Evolutionary conservation across 1,140 invertebrate species (phyloP), one percentile per base, ranked within the genome.

Genomic region (Polypedilum pembai): DNA sequence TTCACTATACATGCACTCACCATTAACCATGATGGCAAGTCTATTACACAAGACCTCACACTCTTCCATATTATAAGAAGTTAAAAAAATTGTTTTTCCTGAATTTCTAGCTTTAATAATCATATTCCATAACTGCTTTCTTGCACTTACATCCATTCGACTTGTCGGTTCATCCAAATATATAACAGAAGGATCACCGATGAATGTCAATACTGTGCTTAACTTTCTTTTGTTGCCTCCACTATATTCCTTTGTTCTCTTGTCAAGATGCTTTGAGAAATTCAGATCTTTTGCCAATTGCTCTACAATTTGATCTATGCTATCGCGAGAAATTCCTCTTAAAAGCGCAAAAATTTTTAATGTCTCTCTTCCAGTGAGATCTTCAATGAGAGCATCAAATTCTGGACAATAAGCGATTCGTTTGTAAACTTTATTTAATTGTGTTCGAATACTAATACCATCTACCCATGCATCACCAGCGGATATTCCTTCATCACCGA

Each of bases 211-310:
- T 0, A 95, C 95, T 63, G 95, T 94, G 77, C 93, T 97, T 24
- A 99, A 83, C 82, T 98, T 98, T 65, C 96, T 86, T 81, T 96
- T 98, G 77, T 98, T 99, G 0, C 96, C 97, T 10, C 94, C 94
- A 80, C 94, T 96, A 78, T 91, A 92, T 81, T 83, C 86, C 76
- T 82, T 82, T 21, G 88, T 85, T 80, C 84, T 77, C 73, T 85
- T 85, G 73, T 86, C 79, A 1, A 85, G 75, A 78, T 85, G 83
- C 74, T 80, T 78, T 41, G 75, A 75, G 74, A 85, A 85, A 75
- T 83, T 82, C 77, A 85, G 83, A 10, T 83, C 80, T 12, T 75
- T 79, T 4, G 83, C 81, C 73, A 85, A 74, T 18, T 83, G 79
- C 76, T 81, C 77, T 24, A 81, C 81, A 5, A 83, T 69, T 4